Base-by-base conservation (phyloP, 2,797 vertebrate genomes). In the Otolemur crassicaudatus region DNA sequence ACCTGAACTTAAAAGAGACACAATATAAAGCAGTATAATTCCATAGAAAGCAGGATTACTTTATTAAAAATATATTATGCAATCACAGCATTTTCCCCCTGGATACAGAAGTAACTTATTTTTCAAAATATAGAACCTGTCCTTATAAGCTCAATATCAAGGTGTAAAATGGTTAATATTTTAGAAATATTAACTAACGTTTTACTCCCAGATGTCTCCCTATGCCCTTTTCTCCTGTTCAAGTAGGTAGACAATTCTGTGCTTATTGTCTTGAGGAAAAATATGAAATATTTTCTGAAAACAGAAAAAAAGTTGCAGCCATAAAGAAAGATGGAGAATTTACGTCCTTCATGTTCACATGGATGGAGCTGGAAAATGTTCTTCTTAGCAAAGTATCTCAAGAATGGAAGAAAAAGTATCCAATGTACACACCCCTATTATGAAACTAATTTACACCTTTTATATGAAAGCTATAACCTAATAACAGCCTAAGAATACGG, bases 81-180 rank as follows among this genome's bases (percentile, higher is more conserved):
- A 60, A 75, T 65, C 46, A 53, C 5, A 79, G 80, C 31, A 4
- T 25, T 40, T 46, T 81, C n/a, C 37, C 65, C 65, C 34, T 80
- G n/a, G 40, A 93, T 67, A 85, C 67, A 29, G 31, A 95, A 90
- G 85, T 56, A 91, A 27, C 27, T 73, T 87, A 34, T 12, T 61
- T 93, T 63, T 88, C 40, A 40, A 40, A 40, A 40, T 40, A 40
- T 40, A 40, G 40, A 79, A 16, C 2, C 17, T 73, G 16, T 58
- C 29, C 58, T 89, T 77, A 91, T 16, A 83, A 96, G 37, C 31
- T 93, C 65, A 89, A 27, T 53, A 58, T 69, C 70, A 94, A 73
- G 5, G 23, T 87, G 2, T 27, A 67, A n/a, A 81, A 89, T 20
- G 9, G 31, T 75, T 75, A 86, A 81, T 56, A 80, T n/a, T 90